phyloP scores from a whole-genome alignment of 1,140 invertebrate species.

The Brachionus paranguensis region DNA sequence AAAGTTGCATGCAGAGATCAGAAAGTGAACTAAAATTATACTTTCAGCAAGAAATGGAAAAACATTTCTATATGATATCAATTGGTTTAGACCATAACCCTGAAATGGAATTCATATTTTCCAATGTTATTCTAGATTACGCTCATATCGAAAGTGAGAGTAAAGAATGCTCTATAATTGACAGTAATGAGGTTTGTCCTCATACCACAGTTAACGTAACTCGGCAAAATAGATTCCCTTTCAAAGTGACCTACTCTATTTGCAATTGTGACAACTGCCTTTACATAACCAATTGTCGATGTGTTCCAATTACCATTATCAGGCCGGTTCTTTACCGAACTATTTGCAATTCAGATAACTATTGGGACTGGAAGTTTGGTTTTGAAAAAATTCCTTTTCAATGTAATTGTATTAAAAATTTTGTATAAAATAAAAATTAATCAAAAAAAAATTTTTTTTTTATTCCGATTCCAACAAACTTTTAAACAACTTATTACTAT shows the following conservation, averaged over 20 bases:
- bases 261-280: not conserved
- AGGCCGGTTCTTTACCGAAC: not conserved
- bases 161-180: not conserved
- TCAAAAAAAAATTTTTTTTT: not conserved
- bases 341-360: not conserved
- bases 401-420: not conserved
- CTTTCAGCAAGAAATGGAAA: not conserved
- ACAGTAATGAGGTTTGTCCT: not conserved
- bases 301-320: not conserved
- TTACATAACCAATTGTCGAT: not conserved
- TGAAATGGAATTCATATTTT: not conserved
- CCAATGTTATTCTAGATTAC: not conserved
- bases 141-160: not conserved
- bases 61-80: not conserved
- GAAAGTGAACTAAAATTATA: not conserved
- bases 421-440: not conserved
- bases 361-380: slow-evolving; percentile 2
- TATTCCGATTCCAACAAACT: too few species aligned
- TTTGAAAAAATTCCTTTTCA: not conserved
- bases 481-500: not conserved
- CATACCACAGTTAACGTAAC: not conserved
- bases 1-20: not conserved
- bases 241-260: not conserved
- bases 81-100: not conserved
- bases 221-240: not conserved